Percentiles rank a stretch among this genome's conserved stretches.
Evolutionary conservation across 2,113 vertebrate species (phyloP).

Genomic region (Sialia sialis): DNA sequence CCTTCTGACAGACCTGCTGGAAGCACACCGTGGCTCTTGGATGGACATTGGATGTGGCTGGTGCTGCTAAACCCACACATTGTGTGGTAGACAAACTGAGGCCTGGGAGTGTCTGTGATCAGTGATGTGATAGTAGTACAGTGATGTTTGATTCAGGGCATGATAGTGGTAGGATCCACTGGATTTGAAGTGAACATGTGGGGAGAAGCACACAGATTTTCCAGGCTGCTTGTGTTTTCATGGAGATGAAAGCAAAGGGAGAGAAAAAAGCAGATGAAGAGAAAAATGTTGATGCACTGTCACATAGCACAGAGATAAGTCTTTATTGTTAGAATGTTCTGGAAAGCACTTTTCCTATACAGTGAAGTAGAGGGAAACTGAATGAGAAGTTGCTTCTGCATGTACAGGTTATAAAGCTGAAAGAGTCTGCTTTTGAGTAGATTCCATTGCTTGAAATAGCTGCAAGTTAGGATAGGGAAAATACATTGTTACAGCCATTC

Average conservation of each 20-base stretch:
- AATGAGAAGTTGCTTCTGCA: background rate
- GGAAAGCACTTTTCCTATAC: background rate
- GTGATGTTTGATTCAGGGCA: background rate
- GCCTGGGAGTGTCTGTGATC: background rate
- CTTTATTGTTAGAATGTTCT: background rate
- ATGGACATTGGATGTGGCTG: background rate
- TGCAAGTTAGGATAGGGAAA: background rate
- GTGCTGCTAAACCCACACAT: background rate
- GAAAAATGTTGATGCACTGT: background rate
- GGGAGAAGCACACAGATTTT: background rate
- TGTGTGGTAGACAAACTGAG: background rate
- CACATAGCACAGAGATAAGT: background rate
- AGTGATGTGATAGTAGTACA: background rate
- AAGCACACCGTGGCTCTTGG: background rate
- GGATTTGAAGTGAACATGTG: background rate
- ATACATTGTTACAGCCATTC: background rate
- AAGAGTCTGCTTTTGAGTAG: background rate
- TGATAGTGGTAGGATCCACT: background rate
- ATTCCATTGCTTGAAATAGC: background rate
- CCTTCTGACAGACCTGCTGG: background rate
- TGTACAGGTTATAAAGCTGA: background rate
- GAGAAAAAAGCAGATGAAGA: background rate
- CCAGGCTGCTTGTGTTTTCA: background rate
- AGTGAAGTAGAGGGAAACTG: background rate
- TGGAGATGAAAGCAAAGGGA: background rate